Evolutionary conservation across 1,140 invertebrate genomes (phyloP).

Genomic region (Zaprionus taronus): DNA sequence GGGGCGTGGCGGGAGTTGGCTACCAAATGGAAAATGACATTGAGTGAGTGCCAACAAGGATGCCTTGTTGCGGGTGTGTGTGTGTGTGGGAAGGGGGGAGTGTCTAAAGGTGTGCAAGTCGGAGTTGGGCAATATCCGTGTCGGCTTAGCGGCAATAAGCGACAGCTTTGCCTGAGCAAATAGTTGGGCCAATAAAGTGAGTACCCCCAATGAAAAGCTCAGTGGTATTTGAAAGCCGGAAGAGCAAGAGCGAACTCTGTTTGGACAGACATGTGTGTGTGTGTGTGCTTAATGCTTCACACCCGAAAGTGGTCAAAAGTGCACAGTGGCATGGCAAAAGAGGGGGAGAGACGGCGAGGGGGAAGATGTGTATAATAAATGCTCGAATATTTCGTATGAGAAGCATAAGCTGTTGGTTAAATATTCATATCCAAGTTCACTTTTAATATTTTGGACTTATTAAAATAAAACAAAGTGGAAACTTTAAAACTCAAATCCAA

Average conservation of each 20-base stretch:
- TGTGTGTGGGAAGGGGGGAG: not conserved
- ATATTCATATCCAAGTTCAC: not conserved
- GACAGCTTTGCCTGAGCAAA: constrained; percentile 32
- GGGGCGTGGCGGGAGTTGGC: not conserved
- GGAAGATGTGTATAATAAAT: not conserved
- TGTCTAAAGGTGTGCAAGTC: constrained; percentile 14
- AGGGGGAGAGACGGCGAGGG: not conserved
- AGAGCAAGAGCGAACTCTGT: not conserved
- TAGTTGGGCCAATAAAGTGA: constrained; percentile 40
- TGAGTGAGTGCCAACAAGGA: not conserved
- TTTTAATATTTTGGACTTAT: too few relatives aligned
- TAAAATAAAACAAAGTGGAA: too few relatives aligned
- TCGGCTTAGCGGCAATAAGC: constrained; percentile 58
- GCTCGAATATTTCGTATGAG: not conserved
- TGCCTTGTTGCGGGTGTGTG: too few relatives aligned
- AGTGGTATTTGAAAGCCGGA: constrained; percentile 15
- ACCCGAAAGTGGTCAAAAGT: constrained; percentile 3
- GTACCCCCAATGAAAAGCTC: constrained; percentile 23
- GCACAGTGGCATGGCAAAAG: not conserved
- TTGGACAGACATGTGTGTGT: not conserved
- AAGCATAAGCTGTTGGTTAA: not conserved
- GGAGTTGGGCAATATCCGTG: constrained; percentile 23
- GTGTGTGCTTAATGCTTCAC: constrained; percentile 4
- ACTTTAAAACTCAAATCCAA: too few relatives aligned
- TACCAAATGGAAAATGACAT: constrained; percentile 16